Conservation (phyloP, 2,113 vertebrate genomes). For the Rhombomys opimus region DNA sequence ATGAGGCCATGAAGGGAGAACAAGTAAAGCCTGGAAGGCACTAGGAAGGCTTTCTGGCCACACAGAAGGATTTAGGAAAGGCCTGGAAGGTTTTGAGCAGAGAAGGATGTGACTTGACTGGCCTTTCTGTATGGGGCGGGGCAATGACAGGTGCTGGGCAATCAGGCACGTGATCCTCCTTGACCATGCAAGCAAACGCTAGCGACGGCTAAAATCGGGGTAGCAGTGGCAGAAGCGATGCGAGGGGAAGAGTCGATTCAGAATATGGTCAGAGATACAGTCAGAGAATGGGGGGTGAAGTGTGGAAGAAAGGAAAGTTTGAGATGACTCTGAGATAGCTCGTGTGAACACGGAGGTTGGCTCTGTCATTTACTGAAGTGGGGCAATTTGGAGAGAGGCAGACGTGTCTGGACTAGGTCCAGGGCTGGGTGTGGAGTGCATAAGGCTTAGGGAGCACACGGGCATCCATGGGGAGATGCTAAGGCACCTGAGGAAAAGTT, state of each 20-base stretch:
- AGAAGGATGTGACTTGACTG: background rate
- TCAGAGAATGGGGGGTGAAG: background rate
- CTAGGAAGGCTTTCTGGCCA: background rate
- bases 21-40: background rate
- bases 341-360: background rate
- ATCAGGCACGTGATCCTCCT: background rate
- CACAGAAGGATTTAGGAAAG: background rate
- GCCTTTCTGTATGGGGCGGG: background rate
- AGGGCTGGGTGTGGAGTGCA: background rate
- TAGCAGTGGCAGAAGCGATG: fast-evolving
- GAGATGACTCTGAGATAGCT: background rate
- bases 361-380: background rate
- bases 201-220: background rate
- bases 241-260: background rate
- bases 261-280: background rate
- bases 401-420: background rate
- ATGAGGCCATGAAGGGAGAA: background rate
- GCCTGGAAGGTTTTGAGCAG: background rate
- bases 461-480: background rate
- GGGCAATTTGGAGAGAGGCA: background rate
- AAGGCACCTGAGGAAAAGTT: background rate
- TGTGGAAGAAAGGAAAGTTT: background rate
- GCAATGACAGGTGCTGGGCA: background rate
- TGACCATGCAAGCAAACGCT: background rate
- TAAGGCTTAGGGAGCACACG: background rate